A percentile compares a stretch with the other conserved stretches of the same genome.
Conservation (phyloP, 1,140 invertebrate species). For the Brachionus paranguensis region DNA sequence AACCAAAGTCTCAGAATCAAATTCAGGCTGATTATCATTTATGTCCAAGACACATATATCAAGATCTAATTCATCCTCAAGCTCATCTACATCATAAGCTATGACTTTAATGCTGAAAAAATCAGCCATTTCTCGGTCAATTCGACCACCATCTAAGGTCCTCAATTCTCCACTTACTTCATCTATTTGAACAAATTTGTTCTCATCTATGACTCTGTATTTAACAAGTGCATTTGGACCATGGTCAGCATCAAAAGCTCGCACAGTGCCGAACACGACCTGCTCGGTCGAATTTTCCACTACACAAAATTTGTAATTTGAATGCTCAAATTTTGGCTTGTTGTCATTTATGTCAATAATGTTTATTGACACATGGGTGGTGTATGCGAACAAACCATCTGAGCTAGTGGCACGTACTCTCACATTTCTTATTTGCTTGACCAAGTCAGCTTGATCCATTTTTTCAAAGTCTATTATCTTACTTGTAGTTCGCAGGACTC, state of each 20-base stretch:
- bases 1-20: neutral
- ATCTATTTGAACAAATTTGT: neutral
- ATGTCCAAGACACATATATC: conserved; percentile 14
- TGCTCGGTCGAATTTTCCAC: neutral
- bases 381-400: conserved; percentile 14
- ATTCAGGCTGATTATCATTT: conserved; percentile 11
- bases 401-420: neutral
- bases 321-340: neutral
- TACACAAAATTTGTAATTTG: conserved; percentile 24
- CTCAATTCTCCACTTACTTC: neutral
- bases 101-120: neutral
- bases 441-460: neutral
- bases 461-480: neutral
- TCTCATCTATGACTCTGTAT: neutral
- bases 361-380: conserved; percentile 3
- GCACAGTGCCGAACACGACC: neutral
- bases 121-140: neutral
- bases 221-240: conserved; percentile 22
- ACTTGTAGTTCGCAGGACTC: neutral
- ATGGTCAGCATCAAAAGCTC: conserved; percentile 9
- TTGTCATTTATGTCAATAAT: conserved; percentile 30
- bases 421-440: conserved; percentile 8
- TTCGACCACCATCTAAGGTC: neutral
- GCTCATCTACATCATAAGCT: conserved; percentile 5
- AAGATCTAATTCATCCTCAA: neutral